Conservation (phyloP, 53 echinoderm and acorn worm species). For the Zoroaster sp. region DNA sequence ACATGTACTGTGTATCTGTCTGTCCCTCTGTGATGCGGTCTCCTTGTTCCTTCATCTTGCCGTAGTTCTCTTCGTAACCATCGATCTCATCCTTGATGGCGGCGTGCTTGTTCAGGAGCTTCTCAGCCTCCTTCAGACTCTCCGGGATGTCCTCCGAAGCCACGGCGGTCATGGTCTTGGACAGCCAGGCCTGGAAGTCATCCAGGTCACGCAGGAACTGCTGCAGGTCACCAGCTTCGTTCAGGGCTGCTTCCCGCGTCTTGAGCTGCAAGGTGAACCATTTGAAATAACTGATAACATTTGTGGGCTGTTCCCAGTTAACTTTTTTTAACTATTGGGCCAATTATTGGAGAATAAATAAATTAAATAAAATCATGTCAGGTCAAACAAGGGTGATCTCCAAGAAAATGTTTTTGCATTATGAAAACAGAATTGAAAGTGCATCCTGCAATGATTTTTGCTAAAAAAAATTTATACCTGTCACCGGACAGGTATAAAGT, state of each 20-base stretch:
- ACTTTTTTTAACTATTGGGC: no score
- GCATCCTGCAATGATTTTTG: no score
- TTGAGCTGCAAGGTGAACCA: conserved; percentile 69
- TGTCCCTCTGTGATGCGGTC: conserved; percentile 95
- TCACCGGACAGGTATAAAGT: no score
- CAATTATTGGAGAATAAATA: no score
- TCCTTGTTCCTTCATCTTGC: conserved; percentile 97
- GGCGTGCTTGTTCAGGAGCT: conserved; percentile 96
- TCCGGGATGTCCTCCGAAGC: conserved; percentile 98
- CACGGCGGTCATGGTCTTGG: conserved; percentile 93
- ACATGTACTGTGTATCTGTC: conserved; percentile 99
- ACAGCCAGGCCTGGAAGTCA: conserved; percentile 99
- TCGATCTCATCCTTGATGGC: conserved; percentile 99
- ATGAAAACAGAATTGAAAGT: no score
- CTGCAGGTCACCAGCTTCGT: conserved; percentile 95
- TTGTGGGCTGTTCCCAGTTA: no score
- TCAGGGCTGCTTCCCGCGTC: conserved; percentile 89
- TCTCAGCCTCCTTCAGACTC: conserved; percentile 94
- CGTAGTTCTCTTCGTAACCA: conserved; percentile 98
- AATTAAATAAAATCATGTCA: no score
- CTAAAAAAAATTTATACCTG: no score
- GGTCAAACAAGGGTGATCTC: no score
- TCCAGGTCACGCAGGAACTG: conserved; percentile 98
- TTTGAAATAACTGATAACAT: background rate
- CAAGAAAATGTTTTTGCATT: no score